These are phyloP conservation scores for Vidua macroura DNA, from an alignment of 2,113 vertebrate species.

Conservation along the genomic window DNA sequence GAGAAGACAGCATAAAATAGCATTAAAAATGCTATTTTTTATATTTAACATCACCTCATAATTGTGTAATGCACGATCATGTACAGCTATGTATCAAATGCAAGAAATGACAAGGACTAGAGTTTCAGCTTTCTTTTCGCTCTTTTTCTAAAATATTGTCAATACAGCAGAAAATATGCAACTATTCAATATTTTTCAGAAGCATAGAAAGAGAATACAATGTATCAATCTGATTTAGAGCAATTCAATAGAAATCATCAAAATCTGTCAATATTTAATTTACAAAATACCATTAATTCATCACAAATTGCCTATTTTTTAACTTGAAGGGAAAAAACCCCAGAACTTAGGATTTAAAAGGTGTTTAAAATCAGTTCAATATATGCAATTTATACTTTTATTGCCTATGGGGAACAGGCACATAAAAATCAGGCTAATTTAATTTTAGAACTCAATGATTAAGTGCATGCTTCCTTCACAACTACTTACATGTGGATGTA, in stretches of 20 bases:
- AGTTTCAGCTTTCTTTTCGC: not conserved
- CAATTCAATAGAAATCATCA: not conserved
- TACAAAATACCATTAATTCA: not conserved
- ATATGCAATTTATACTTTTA: not conserved
- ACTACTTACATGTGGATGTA: not conserved
- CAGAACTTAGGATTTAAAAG: not conserved
- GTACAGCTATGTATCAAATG: not conserved
- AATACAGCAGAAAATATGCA: not conserved
- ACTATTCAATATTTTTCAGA: not conserved
- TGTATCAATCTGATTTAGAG: not conserved
- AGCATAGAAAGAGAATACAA: not conserved
- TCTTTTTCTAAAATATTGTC: not conserved
- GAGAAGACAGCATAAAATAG: not conserved
- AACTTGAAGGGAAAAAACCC: not conserved
- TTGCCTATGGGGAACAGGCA: not conserved
- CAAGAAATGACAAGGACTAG: not conserved
- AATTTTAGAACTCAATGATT: not conserved
- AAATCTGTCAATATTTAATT: not conserved
- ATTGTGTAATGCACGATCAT: accelerated
- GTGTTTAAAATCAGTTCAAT: not conserved
- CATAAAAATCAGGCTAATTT: not conserved
- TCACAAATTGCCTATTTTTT: not conserved
- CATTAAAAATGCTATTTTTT: not conserved
- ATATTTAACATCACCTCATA: not conserved
- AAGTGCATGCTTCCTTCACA: not conserved